These are phyloP conservation scores for Emydoidea blandingii DNA, from an alignment of 2,797 vertebrate species.

Conservation along the genomic window DNA sequence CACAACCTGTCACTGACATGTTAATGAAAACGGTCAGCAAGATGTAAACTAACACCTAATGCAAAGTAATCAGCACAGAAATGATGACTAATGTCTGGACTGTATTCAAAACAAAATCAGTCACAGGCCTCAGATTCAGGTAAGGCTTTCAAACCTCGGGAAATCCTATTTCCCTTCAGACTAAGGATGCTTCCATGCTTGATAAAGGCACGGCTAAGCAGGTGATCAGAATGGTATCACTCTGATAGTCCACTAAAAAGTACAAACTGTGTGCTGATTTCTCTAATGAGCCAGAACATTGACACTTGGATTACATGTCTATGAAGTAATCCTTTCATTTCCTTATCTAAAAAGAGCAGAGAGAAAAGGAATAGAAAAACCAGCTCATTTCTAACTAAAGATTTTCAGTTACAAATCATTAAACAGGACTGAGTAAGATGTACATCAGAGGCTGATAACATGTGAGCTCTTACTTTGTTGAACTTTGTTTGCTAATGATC, in stretches of 20 bases:
- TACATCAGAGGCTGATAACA: slow-evolving; percentile 4
- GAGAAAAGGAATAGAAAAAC: slow-evolving; percentile 66
- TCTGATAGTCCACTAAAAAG: neutral
- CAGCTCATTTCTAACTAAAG: slow-evolving; percentile 42
- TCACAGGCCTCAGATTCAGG: neutral
- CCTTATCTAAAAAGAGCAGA: slow-evolving; percentile 79
- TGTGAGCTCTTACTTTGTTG: neutral
- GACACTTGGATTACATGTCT: slow-evolving; percentile 77
- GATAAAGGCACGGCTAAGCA: neutral
- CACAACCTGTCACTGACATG: slow-evolving; percentile 63
- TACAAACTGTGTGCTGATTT: slow-evolving; percentile 34
- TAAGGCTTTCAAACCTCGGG: neutral
- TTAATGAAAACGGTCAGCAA: slow-evolving; percentile 63
- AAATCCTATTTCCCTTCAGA: slow-evolving; percentile 37
- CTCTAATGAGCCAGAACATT: slow-evolving; percentile 82
- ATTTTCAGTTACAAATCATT: slow-evolving; percentile 32
- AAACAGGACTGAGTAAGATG: slow-evolving; percentile 37
- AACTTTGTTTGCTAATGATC: neutral
- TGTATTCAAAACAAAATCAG: slow-evolving; percentile 68
- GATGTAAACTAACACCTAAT: slow-evolving; percentile 73
- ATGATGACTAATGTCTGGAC: slow-evolving; percentile 48
- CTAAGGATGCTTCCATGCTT: neutral
- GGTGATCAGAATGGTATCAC: neutral
- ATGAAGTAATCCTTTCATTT: slow-evolving; percentile 82
- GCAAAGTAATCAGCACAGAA: slow-evolving; percentile 78